Evolutionary conservation across 2,888 invertebrate species (phyloP), one percentile per base, ranked within the genome.

Genomic region (Diaprepes abbreviatus): DNA sequence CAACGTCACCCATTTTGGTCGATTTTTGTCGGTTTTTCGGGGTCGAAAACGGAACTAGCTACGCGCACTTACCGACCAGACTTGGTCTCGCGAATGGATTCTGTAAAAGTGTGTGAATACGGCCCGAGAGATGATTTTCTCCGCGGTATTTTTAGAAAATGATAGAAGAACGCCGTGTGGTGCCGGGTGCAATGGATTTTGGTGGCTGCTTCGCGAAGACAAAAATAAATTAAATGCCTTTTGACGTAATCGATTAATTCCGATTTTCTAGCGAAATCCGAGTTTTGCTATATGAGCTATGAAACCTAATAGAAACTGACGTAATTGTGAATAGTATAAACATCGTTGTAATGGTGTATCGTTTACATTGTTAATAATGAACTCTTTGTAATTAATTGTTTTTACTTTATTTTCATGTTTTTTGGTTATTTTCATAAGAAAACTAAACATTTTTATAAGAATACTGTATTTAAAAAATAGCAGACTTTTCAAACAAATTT

Each of bases 1-100:
- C 95, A 82, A 95, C 94, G 89, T 95, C 95, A 85, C 94, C 95
- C 95, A 95, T 95, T 50, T 50, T 50, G 19, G 14, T 50, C 14
- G 28, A 31, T 74, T 71, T 74, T 58, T 75, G 52, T 38, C 57
- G 35, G 40, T 55, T 57, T 58, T 58, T 33, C 16, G 40, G 36
- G 36, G 45, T 64, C 64, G 55, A 71, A 71, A 69, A 65, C 64
- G 54, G 33, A 67, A 64, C 58, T 57, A 48, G 28, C 24, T 36
- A 38, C 60, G 54, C 60, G 62, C 62, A 38, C 50, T 38, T 48
- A 70, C 70, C 70, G 70, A 62, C 60, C 65, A 60, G 38, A 38
- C 54, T 70, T 66, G 64, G 63, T 52, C 38, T 50, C 72, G 74
- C 77, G 75, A 79, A 78, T 79, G 77, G 76, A 79, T 81, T 80